phyloP scores from a whole-genome alignment of 2,113 vertebrate species.

The Pogonocichla stellata region DNA sequence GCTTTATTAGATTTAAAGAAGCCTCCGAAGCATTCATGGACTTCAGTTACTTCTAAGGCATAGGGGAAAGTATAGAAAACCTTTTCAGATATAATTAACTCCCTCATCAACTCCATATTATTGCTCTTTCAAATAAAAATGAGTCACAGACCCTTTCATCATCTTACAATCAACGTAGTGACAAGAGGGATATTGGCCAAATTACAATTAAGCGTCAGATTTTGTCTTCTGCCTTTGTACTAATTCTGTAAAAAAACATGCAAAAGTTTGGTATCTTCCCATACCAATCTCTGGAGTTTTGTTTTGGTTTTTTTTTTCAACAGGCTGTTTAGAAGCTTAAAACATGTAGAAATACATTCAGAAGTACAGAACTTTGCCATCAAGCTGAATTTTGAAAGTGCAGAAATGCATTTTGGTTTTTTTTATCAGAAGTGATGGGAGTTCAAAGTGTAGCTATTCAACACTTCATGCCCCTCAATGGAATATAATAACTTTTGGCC shows the following conservation, averaged over 20 bases:
- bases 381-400: neutral
- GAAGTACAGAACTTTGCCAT: neutral
- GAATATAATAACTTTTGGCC: neutral
- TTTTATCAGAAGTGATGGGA: neutral
- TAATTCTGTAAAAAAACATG: neutral
- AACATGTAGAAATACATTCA: neutral
- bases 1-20: neutral
- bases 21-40: neutral
- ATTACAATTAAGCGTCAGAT: neutral
- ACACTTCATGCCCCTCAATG: neutral
- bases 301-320: neutral
- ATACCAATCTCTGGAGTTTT: neutral
- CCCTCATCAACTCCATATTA: neutral
- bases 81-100: neutral
- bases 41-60: neutral
- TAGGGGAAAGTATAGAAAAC: neutral
- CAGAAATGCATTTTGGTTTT: neutral
- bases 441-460: constrained; percentile 21
- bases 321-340: neutral
- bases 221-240: neutral
- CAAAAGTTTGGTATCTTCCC: neutral
- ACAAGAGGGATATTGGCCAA: neutral
- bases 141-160: neutral
- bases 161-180: neutral
- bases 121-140: neutral